Evolutionary conservation across 2,888 invertebrate species (phyloP).

Genomic region (Eueremaeus valkanovi): DNA sequence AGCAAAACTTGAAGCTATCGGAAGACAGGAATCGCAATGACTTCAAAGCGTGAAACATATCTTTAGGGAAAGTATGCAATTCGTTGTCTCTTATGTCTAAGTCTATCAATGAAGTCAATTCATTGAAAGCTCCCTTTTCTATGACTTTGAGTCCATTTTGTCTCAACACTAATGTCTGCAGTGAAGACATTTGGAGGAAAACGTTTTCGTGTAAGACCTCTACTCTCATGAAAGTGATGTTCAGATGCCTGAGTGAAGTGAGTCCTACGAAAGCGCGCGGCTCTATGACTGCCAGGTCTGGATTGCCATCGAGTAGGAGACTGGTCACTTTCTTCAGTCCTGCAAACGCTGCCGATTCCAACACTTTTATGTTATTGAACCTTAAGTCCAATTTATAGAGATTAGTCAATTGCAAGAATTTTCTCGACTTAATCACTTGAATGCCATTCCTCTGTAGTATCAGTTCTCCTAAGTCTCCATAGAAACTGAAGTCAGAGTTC

Average conservation of each 20-base stretch:
- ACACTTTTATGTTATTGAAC: constrained; percentile 46
- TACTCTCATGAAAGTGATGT: constrained; percentile 40
- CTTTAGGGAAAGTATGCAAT: constrained; percentile 48
- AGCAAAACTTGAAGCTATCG: constrained; percentile 50
- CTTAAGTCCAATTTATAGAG: constrained; percentile 49
- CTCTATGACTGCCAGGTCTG: constrained; percentile 46
- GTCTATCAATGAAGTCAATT: constrained; percentile 43
- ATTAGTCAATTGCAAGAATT: constrained; percentile 47
- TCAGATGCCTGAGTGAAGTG: constrained; percentile 44
- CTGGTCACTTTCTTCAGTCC: constrained; percentile 46
- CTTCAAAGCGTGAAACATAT: constrained; percentile 47
- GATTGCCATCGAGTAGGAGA: constrained; percentile 48
- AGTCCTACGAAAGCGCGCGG: constrained; percentile 48
- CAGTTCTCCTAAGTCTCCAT: constrained; percentile 47
- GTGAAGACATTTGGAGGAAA: constrained; percentile 46
- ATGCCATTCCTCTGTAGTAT: constrained; percentile 48
- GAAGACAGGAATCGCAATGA: constrained; percentile 47
- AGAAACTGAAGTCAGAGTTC: constrained; percentile 43
- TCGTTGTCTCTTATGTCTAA: constrained; percentile 47
- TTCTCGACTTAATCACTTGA: constrained; percentile 44
- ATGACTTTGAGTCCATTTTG: constrained; percentile 47
- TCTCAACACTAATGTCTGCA: constrained; percentile 45
- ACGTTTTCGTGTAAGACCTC: constrained; percentile 42
- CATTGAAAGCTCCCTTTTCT: constrained; percentile 48
- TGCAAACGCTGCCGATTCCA: constrained; percentile 47